Evolutionary conservation across 2,888 invertebrate genomes (phyloP).

Genomic region (Chromoteleia sp.): DNA sequence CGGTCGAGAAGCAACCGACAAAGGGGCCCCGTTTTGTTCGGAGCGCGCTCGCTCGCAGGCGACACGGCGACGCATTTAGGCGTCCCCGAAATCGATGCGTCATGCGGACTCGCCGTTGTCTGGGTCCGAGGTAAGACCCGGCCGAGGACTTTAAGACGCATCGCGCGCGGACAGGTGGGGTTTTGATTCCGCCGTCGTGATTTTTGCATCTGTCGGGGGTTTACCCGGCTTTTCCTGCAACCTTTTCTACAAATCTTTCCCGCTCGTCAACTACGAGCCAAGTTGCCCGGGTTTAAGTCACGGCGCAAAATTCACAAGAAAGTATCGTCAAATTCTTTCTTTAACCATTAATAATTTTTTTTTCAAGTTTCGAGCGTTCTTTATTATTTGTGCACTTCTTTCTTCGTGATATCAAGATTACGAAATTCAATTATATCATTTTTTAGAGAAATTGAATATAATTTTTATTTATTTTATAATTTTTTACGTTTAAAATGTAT

Average conservation of each 20-base stretch:
- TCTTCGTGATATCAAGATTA: too few relatives aligned
- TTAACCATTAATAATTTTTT: too few relatives aligned
- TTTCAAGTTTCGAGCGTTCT: too few relatives aligned
- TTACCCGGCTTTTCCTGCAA: constrained; percentile 81
- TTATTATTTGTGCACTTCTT: too few relatives aligned
- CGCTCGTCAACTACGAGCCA: constrained; percentile 21
- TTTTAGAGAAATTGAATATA: too few relatives aligned
- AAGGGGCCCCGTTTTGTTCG: constrained; percentile 81
- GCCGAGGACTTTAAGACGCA: constrained; percentile 73
- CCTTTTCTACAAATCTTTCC: constrained; percentile 72
- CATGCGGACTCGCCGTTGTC: constrained; percentile 58
- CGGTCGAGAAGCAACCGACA: constrained; percentile 82
- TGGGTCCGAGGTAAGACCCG: constrained; percentile 47
- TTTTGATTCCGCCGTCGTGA: constrained; percentile 80
- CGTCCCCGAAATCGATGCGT: constrained; percentile 63
- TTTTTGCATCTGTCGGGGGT: constrained; percentile 84
- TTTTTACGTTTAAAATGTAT: too few relatives aligned
- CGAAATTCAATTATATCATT: too few relatives aligned
- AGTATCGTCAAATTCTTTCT: too few relatives aligned
- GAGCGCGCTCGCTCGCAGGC: constrained; percentile 78
- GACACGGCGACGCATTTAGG: constrained; percentile 78
- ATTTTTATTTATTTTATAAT: too few relatives aligned
- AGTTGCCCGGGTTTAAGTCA: too few relatives aligned
- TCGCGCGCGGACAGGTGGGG: constrained; percentile 83
- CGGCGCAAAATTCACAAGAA: too few relatives aligned